phyloP scores from a whole-genome alignment of 2,888 invertebrate species.

The Lasiommata megera region DNA sequence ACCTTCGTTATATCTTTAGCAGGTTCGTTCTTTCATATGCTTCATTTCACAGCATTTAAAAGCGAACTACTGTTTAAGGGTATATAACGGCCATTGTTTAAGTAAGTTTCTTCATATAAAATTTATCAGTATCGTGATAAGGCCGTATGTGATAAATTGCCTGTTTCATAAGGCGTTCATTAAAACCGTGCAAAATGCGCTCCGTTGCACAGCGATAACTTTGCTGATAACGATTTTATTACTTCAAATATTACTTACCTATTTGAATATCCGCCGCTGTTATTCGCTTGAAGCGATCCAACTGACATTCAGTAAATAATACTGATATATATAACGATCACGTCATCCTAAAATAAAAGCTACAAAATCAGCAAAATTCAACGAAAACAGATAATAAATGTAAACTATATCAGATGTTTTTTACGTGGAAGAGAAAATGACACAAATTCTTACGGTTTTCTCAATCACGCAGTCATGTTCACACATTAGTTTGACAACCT shows the following conservation, averaged over 20 bases:
- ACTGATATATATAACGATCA: no score
- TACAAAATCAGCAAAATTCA: no score
- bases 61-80: not conserved
- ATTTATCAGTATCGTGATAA: conserved; percentile 75
- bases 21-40: no score
- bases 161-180: conserved; percentile 81
- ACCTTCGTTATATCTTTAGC: not conserved
- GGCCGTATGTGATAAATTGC: conserved; percentile 77
- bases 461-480: no score
- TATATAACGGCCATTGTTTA: conserved; percentile 59
- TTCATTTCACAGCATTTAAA: not conserved
- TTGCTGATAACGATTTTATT: conserved; percentile 73
- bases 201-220: conserved; percentile 77
- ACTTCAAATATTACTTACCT: conserved; percentile 77
- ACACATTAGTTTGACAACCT: no score
- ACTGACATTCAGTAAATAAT: not conserved
- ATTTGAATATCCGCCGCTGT: conserved; percentile 61
- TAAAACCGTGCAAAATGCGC: conserved; percentile 77
- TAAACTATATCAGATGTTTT: no score
- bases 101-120: conserved; percentile 68
- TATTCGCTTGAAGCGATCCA: conserved; percentile 41
- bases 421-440: no score
- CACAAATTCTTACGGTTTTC: no score
- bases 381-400: no score
- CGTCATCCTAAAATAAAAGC: no score